A percentile compares a stretch with the other conserved stretches of the same genome.
Evolutionary conservation across 2,888 invertebrate genomes (phyloP).

Genomic region (Polyommatus iphigenia): DNA sequence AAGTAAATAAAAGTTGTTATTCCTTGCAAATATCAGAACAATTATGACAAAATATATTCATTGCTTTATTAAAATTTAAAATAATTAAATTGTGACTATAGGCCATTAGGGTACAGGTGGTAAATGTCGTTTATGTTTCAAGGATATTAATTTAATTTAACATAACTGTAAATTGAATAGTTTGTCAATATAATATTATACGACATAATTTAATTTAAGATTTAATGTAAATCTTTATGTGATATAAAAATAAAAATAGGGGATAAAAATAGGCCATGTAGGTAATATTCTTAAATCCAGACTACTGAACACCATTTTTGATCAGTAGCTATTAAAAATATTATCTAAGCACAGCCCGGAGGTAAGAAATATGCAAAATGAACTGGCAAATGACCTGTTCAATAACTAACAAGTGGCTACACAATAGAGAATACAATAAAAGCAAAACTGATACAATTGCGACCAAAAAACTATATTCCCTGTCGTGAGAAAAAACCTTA

Average conservation of each 20-base stretch:
- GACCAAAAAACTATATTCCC: constrained; percentile 32
- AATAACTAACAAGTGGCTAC: constrained; percentile 12
- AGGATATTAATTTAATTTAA: background rate
- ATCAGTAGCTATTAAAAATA: too few relatives aligned
- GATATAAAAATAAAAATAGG: too few relatives aligned
- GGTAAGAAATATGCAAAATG: background rate
- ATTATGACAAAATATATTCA: background rate
- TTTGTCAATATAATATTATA: too few relatives aligned
- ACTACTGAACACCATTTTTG: too few relatives aligned
- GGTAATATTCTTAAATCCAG: too few relatives aligned
- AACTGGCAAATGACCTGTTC: constrained; percentile 6
- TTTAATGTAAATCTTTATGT: too few relatives aligned
- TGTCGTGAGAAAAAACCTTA: constrained; percentile 37
- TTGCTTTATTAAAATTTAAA: background rate
- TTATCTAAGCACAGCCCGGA: too few relatives aligned
- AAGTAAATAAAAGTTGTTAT: too few relatives aligned
- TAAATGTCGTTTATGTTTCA: background rate
- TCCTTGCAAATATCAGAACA: background rate
- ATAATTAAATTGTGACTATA: background rate
- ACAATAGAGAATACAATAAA: constrained; percentile 15
- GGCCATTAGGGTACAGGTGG: background rate
- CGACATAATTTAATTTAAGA: too few relatives aligned
- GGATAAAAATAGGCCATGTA: too few relatives aligned
- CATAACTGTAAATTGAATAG: background rate
- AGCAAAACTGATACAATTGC: constrained; percentile 27